Base-by-base conservation (phyloP, 2,113 vertebrate species). In the Drymodes brunneopygia region DNA sequence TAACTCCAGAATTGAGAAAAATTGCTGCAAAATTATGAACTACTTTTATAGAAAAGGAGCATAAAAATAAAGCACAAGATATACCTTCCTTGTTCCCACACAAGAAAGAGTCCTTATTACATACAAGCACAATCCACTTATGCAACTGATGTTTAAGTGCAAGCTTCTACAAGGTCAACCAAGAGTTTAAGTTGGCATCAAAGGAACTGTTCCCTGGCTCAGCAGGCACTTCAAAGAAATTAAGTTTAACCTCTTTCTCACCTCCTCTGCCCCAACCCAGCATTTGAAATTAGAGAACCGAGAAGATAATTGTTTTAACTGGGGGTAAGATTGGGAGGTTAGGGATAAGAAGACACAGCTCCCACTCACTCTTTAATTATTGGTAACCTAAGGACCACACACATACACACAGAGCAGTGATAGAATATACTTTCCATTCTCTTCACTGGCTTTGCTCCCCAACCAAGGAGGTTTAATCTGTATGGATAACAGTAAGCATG, bases 351-450 rank as follows among this genome's bases (percentile, higher is more conserved):
- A 67, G 15, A 79, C 4, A 2, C 12, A 51, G 53, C 31, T 87
- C 61, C 25, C 33, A 51, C 60, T 67, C 29, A 15, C 33, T 64
- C 36, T 60, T 65, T 54, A 70, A 86, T 56, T 64, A 64, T 0
- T 38, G 65, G 36, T 22, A 42, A 87, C 57, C 31, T 31, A 74
- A 82, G 62, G 89, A 79, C 24, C 64, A 64, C 48, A 47, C 31
- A 25, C 14, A 15, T 0, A 1, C 14, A 62, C 53, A 75, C 10
- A 4, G 24, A 33, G 17, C 1, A 8, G 64, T 19, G 5, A 50
- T 3, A 25, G 36, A 66, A 81, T 33, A 24, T 11, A 47, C 2
- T 0, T 72, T 86, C 48, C 13, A 6, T 12, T 16, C 28, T 57
- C 69, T 81, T 66, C 69, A 4, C 15, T 71, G 29, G 45, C 28